Conservation (phyloP, 2,113 vertebrate genomes). For the Spea multiplicata region DNA sequence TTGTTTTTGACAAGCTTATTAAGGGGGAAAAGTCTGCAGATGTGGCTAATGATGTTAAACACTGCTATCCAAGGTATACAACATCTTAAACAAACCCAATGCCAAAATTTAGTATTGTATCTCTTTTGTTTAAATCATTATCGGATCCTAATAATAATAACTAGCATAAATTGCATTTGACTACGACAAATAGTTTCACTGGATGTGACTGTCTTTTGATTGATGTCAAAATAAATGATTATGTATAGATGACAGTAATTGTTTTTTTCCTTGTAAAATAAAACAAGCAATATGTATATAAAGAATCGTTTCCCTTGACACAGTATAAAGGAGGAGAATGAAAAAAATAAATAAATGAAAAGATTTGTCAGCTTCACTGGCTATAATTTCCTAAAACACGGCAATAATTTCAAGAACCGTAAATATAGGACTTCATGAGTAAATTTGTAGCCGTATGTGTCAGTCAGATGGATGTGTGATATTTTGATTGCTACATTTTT, state of each 20-base stretch:
- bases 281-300: slow-evolving; percentile 7
- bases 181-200: not conserved
- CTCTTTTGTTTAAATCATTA: slow-evolving; percentile 26
- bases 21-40: rapidly evolving
- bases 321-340: not conserved
- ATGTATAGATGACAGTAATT: slow-evolving; percentile 27
- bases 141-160: slow-evolving; percentile 30
- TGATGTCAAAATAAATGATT: slow-evolving; percentile 13
- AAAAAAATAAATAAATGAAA: not conserved
- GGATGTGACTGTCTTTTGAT: slow-evolving; percentile 5
- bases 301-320: not conserved
- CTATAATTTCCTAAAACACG: slow-evolving; percentile 6
- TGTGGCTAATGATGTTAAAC: not conserved
- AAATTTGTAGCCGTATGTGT: not conserved
- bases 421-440: not conserved
- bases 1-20: not conserved
- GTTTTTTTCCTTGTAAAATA: not conserved
- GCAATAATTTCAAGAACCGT: not conserved
- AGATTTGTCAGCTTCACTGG: not conserved
- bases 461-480: not conserved
- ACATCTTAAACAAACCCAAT: slow-evolving; percentile 6
- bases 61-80: slow-evolving; percentile 20
- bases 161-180: not conserved
- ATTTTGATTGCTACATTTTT: not conserved
- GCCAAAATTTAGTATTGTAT: slow-evolving; percentile 9